These are phyloP conservation scores for Leptura quadrifasciata DNA, from an alignment of 2,888 invertebrate species.

Conservation along the genomic window DNA sequence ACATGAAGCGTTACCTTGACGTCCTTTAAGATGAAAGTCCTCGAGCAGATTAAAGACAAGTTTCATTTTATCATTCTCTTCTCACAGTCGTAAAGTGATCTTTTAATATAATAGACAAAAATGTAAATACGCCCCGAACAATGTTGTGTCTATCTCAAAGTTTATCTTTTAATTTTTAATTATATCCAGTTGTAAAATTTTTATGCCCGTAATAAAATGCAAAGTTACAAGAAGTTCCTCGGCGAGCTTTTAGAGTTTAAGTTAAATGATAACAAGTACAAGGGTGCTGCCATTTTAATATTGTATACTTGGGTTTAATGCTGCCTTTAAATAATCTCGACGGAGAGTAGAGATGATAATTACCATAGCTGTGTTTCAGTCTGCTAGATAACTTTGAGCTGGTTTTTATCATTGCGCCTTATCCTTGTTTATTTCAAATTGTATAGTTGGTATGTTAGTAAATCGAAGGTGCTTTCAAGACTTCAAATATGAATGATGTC, in stretches of 20 bases:
- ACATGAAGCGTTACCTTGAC: too few relatives aligned
- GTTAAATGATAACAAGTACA: conserved; percentile 15
- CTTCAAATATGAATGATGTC: too few relatives aligned
- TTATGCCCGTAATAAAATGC: conserved; percentile 16
- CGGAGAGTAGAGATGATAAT: not conserved
- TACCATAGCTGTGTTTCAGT: not conserved
- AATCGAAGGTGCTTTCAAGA: too few relatives aligned
- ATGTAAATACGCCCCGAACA: conserved; percentile 1
- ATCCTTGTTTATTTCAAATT: not conserved
- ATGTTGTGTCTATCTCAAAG: not conserved
- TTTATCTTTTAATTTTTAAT: not conserved
- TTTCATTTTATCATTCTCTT: not conserved
- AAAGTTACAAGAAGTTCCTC: conserved; percentile 15
- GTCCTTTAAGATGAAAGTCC: too few relatives aligned
- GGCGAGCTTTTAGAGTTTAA: not conserved
- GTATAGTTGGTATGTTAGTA: too few relatives aligned
- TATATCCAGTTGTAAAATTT: conserved; percentile 7
- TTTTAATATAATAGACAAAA: conserved; percentile 1
- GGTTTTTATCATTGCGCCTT: conserved; percentile 16
- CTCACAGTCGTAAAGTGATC: not conserved
- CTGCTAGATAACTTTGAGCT: not conserved
- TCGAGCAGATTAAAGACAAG: not conserved
- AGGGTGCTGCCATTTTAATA: not conserved
- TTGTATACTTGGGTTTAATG: conserved; percentile 12
- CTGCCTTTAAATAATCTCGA: conserved; percentile 23